These are phyloP conservation scores for Noctilio leporinus DNA, from an alignment of 2,113 vertebrate genomes.

Conservation along the genomic window DNA sequence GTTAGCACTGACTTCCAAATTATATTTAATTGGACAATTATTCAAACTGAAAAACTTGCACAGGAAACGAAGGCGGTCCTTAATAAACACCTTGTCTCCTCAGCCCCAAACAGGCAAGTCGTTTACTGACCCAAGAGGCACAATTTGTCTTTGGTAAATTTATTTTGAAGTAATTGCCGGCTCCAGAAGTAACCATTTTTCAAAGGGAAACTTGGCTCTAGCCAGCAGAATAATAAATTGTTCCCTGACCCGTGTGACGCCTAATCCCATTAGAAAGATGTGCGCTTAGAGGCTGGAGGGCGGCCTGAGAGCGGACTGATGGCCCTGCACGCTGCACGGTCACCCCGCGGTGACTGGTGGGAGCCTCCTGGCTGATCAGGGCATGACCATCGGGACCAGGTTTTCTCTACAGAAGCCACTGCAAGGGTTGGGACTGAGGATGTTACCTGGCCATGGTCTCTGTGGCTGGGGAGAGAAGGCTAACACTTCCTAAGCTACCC, in stretches of 20 bases:
- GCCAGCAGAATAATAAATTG: slow-evolving; percentile 87
- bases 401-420: neutral
- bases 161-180: slow-evolving; percentile 99
- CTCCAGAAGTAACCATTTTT: slow-evolving; percentile 92
- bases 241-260: slow-evolving; percentile 84
- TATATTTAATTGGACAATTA: slow-evolving; percentile 99
- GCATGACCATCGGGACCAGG: neutral
- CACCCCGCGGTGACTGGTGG: accelerated
- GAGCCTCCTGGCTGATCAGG: neutral
- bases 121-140: slow-evolving; percentile 98
- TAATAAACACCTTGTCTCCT: slow-evolving; percentile 99
- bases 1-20: slow-evolving; percentile 96
- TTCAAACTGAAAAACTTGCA: slow-evolving; percentile 98
- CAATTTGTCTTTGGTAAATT: slow-evolving; percentile 96
- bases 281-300: slow-evolving; percentile 48
- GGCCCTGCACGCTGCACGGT: neutral
- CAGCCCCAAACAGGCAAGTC: slow-evolving; percentile 97
- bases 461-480: accelerated
- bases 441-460: accelerated
- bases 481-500: neutral
- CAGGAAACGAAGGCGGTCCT: slow-evolving; percentile 95
- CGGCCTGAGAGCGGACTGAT: neutral
- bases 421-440: neutral
- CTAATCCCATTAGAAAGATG: slow-evolving; percentile 87
- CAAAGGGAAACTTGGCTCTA: slow-evolving; percentile 85